Base-by-base conservation (phyloP, 1,140 invertebrate genomes). In the Drosophila ohnishii region DNA sequence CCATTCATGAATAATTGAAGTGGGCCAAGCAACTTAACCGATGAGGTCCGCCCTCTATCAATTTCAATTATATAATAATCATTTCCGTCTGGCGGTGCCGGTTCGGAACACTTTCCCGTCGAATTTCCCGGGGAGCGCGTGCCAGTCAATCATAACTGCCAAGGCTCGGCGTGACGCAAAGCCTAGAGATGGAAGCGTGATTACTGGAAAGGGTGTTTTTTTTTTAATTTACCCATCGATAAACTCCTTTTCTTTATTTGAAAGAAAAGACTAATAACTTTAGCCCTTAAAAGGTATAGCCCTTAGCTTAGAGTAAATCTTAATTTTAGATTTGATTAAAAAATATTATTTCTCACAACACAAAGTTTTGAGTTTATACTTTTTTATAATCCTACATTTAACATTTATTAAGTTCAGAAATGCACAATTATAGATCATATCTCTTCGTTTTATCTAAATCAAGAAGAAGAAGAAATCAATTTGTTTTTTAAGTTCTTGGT, bases 1-100 rank as follows among this genome's bases (percentile, higher is more conserved):
- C 47, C 34, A 30, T 45, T 64, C 42, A 69, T 88, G 77, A 88
- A 88, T 84, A 80, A 88, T 88, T 80, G 73, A 88, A 78, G 77
- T 56, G 65, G 75, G 47, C 71, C 72, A 73, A 70, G 60, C 34
- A 71, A 77, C 48, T 56, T 60, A 61, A 45, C 50, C 58, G 57
- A 60, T 34, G 40, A 32, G 30, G 16, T 28, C 57, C 14, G 53
- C 63, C 48, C 55, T 75, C 86, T 88, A 88, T 88, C 84, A 84
- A 88, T 88, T 88, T 88, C 84, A 88, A 88, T 88, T 88, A 88
- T 80, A 88, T 87, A 87, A 88, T 84, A 84, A 88, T 89, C 73
- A 89, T 84, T 75, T 80, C 69, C 85, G 85, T 88, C 80, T 84
- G 84, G 65, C 80, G 50, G 16, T 42, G 32, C 56, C 50, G 37